Evolutionary conservation across 1,140 invertebrate species (phyloP).

Genomic region (Anastatus disparis): DNA sequence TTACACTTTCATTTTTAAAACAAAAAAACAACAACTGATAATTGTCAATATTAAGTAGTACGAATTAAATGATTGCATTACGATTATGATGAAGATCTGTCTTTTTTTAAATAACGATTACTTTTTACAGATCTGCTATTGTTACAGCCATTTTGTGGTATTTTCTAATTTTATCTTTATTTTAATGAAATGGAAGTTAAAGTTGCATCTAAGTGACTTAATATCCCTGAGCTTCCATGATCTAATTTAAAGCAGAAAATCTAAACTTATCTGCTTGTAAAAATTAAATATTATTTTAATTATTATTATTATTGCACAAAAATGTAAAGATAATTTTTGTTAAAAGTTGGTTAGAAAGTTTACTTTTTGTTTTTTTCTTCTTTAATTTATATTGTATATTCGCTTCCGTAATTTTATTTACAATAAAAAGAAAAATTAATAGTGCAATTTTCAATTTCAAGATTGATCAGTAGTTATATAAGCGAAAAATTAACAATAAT

Average conservation of each 20-base stretch:
- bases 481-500: not conserved
- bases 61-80: not conserved
- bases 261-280: slow-evolving; percentile 18
- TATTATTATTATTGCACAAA: not conserved
- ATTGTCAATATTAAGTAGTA: not conserved
- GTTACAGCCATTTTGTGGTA: not conserved
- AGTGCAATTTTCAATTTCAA: not conserved
- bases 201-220: not conserved
- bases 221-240: slow-evolving; percentile 35
- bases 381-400: slow-evolving; percentile 18
- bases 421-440: too few species aligned
- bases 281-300: too few species aligned
- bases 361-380: slow-evolving; percentile 16
- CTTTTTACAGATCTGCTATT: not conserved
- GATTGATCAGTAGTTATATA: not conserved
- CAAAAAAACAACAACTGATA: not conserved
- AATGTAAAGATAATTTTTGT: slow-evolving; percentile 26
- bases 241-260: slow-evolving; percentile 17
- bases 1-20: not conserved
- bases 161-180: slow-evolving; percentile 11
- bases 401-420: not conserved
- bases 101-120: too few species aligned
- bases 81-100: too few species aligned
- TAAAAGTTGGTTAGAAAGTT: slow-evolving; percentile 3
- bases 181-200: slow-evolving; percentile 15